These are phyloP conservation scores for Saguinus imperator DNA, from an alignment of 2,113 vertebrate genomes.

Conservation along the genomic window DNA sequence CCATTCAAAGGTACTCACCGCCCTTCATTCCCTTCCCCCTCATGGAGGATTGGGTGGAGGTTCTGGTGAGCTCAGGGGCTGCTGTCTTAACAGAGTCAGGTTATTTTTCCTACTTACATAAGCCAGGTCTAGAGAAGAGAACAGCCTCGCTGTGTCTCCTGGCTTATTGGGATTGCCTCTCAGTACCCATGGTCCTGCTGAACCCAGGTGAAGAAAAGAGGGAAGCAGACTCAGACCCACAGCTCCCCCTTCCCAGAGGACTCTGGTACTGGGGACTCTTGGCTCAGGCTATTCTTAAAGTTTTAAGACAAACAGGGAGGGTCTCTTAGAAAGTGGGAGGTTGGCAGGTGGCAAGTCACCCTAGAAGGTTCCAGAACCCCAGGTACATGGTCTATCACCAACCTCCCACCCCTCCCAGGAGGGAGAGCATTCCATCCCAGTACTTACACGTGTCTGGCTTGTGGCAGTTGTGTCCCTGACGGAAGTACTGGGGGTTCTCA, in stretches of 20 bases:
- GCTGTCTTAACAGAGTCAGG: neutral
- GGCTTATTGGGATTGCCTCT: neutral
- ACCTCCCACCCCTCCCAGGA: neutral
- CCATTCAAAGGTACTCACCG: neutral
- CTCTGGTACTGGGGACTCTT: neutral
- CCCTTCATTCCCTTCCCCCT: neutral
- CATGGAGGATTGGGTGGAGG: neutral
- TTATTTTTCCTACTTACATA: neutral
- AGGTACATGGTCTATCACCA: neutral
- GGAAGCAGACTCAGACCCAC: neutral
- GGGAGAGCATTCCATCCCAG: neutral
- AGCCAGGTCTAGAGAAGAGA: neutral
- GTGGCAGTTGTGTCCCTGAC: conserved; percentile 97
- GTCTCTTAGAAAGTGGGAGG: conserved; percentile 28
- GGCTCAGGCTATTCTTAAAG: neutral
- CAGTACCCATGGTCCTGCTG: neutral
- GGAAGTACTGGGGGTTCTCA: conserved; percentile 98
- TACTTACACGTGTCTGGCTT: conserved; percentile 98
- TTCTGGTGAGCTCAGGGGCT: neutral
- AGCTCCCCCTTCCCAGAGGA: neutral
- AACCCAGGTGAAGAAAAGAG: neutral
- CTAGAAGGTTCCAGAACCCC: conserved; percentile 54
- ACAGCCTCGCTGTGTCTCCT: neutral
- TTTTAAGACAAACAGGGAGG: conserved; percentile 18
- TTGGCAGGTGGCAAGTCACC: conserved; percentile 37